Conservation (phyloP, 2,888 invertebrate genomes). For the Coenonympha glycerion region DNA sequence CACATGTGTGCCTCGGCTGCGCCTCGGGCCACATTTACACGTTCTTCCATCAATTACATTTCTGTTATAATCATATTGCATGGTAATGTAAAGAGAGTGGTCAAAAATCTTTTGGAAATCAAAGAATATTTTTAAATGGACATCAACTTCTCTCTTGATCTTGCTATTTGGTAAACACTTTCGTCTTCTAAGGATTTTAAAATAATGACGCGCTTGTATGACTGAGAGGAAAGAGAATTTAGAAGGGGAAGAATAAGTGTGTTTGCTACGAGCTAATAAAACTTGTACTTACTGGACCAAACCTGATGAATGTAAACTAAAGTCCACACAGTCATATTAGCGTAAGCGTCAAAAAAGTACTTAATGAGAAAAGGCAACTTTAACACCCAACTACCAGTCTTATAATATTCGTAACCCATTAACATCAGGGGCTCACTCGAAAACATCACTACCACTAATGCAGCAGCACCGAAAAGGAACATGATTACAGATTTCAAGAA, state of each 20-base stretch:
- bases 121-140: no score
- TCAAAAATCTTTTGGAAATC: no score
- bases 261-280: neutral
- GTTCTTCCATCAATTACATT: no score
- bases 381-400: constrained; percentile 35
- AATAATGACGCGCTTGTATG: neutral
- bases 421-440: constrained; percentile 39
- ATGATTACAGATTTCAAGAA: constrained; percentile 36
- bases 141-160: no score
- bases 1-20: no score
- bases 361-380: constrained; percentile 46
- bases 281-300: constrained; percentile 43
- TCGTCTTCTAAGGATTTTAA: no score
- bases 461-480: constrained; percentile 33
- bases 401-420: constrained; percentile 40
- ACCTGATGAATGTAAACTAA: constrained; percentile 48
- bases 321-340: constrained; percentile 41
- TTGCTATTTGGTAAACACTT: no score
- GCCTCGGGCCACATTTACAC: no score
- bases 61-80: no score
- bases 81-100: no score
- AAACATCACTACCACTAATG: constrained; percentile 39
- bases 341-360: constrained; percentile 47
- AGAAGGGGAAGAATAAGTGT: no score
- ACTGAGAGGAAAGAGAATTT: no score